Base-by-base conservation (phyloP, 2,888 invertebrate species). In the Cordilura impudica region DNA sequence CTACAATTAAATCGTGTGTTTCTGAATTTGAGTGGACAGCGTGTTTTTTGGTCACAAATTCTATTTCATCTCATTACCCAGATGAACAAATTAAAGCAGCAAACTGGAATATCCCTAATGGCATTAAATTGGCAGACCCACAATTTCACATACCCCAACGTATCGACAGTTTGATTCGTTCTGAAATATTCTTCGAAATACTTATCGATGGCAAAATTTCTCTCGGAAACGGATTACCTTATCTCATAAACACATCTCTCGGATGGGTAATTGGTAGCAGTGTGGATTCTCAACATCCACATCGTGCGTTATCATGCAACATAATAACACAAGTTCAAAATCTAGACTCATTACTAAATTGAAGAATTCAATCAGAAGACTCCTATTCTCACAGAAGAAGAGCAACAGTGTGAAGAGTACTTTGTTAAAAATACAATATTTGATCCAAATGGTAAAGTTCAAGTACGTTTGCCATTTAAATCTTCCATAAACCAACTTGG, bases 161-260 rank as follows among this genome's bases (percentile, higher is more conserved):
- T 8, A 67, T 77, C 8, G 81, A 77, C 14, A 4, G 67, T 1
- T 18, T 81, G 12, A 43, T 75, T 14, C 31, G 72, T 18, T 31
- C 58, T 4, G 74, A 78, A 45, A 39, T 81, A 12, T 79, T 72
- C 56, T 75, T 67, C 8, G n/a, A n/a, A n/a, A n/a, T n/a, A n/a
- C n/a, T n/a, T n/a, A n/a, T n/a, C n/a, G n/a, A n/a, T n/a, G n/a
- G n/a, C n/a, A n/a, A n/a, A n/a, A n/a, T n/a, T n/a, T n/a, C n/a
- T n/a, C n/a, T n/a, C n/a, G n/a, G n/a, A 19, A 23, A 47, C 45
- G 66, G 49, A 4, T 12, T 75, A 1, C 71, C 66, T 16, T 45
- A 1, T 23, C 47, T 69, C 12, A 54, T 66, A 14, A 78, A 71
- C n/a, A 79, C 70, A 8, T n/a, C 45, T 21, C 35, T 73, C 3